A percentile compares a stretch with the other conserved stretches of the same genome.
These are phyloP conservation scores for Chrysomallon squamiferum DNA, from an alignment of 1,140 invertebrate genomes.

Conservation along the genomic window DNA sequence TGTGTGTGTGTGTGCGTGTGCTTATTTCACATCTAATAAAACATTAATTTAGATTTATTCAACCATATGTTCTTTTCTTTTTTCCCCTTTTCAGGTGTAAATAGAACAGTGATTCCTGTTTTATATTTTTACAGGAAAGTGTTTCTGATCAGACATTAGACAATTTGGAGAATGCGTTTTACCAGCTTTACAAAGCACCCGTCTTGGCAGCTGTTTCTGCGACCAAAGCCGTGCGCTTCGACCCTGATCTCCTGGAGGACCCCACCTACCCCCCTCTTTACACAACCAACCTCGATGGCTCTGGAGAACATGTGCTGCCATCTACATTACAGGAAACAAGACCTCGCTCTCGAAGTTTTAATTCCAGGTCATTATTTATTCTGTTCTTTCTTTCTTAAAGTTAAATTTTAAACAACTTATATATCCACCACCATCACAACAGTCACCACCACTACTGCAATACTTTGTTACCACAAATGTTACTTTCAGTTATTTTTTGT, in stretches of 20 bases:
- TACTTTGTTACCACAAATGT: not conserved
- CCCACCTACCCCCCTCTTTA: constrained; percentile 36
- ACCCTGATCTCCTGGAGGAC: constrained; percentile 34
- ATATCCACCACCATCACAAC: not conserved
- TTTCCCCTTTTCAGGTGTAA: no score
- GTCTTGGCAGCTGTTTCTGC: constrained; percentile 43
- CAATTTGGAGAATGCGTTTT: constrained; percentile 30
- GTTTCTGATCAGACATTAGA: constrained; percentile 13
- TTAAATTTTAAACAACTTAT: not conserved
- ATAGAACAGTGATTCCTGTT: not conserved
- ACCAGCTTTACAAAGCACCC: constrained; percentile 37
- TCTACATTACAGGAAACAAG: no score
- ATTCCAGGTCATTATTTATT: not conserved
- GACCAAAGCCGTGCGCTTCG: constrained; percentile 40
- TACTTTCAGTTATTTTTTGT: no score
- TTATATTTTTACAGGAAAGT: not conserved
- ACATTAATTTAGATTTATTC: no score
- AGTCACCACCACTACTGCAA: not conserved
- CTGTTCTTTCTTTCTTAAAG: not conserved
- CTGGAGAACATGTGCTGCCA: not conserved
- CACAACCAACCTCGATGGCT: not conserved
- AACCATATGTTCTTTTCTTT: no score
- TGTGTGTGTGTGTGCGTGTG: no score
- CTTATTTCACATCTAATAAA: no score
- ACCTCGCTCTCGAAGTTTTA: no score